Evolutionary conservation across 1,140 invertebrate species (phyloP).

Genomic region (Drosophila guanche): DNA sequence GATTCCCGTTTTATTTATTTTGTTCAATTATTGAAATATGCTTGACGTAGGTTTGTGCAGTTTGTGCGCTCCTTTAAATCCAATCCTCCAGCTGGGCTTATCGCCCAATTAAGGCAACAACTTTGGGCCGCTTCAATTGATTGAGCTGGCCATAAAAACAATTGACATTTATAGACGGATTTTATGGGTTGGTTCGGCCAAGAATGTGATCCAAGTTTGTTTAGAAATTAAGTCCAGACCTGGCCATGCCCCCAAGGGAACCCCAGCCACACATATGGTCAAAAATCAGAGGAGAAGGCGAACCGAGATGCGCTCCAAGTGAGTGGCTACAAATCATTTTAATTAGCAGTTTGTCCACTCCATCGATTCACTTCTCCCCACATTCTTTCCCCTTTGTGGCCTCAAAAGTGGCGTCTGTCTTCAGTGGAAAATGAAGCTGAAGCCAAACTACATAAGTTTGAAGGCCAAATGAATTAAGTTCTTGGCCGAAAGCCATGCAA

Average conservation of each 20-base stretch:
- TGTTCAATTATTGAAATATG: no score
- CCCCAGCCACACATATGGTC: slow-evolving; percentile 56
- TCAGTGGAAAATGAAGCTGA: neutral
- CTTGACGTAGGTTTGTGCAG: no score
- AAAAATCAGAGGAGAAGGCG: neutral
- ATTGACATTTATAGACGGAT: slow-evolving; percentile 55
- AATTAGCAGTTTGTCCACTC: slow-evolving; percentile 63
- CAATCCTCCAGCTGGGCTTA: no score
- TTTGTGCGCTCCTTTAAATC: slow-evolving; percentile 3
- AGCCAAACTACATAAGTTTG: slow-evolving; percentile 4
- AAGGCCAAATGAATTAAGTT: slow-evolving; percentile 67
- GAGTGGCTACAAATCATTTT: slow-evolving; percentile 68
- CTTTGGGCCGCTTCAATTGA: slow-evolving; percentile 36
- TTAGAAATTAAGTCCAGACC: slow-evolving; percentile 63
- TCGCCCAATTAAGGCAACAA: neutral
- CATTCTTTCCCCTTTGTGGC: neutral
- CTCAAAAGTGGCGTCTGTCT: slow-evolving; percentile 29
- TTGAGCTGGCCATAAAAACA: slow-evolving; percentile 18
- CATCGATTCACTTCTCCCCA: slow-evolving; percentile 42
- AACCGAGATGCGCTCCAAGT: neutral
- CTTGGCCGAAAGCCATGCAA: slow-evolving; percentile 38
- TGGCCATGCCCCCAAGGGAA: neutral
- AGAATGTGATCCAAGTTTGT: slow-evolving; percentile 38
- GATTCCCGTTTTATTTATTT: neutral
- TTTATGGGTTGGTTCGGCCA: slow-evolving; percentile 40